phyloP scores from a whole-genome alignment of 1,140 invertebrate species.

The Drosophila virilis region DNA sequence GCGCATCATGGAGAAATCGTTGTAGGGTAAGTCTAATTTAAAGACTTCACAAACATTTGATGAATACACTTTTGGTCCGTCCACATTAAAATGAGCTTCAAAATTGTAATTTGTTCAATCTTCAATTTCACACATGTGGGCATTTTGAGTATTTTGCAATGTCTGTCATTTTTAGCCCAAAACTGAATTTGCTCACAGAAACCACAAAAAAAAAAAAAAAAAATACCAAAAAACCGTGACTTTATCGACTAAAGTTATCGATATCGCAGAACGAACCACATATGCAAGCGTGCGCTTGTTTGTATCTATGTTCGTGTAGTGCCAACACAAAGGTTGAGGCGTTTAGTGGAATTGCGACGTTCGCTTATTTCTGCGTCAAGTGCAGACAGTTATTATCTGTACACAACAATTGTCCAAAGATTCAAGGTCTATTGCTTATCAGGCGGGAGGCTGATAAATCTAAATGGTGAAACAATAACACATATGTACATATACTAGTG shows the following conservation, averaged over 20 bases:
- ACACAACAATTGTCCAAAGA: constrained; percentile 25
- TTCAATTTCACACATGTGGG: background rate
- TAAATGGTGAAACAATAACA: constrained; percentile 4
- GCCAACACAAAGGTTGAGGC: constrained; percentile 39
- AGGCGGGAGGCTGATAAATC: constrained; percentile 16
- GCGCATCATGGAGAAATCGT: constrained; percentile 85
- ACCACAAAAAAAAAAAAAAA: constrained; percentile 1
- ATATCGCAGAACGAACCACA: constrained; percentile 3
- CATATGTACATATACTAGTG: background rate
- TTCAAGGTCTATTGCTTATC: constrained; percentile 40
- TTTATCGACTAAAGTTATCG: constrained; percentile 28
- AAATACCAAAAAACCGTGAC: constrained; percentile 1
- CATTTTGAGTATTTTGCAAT: background rate
- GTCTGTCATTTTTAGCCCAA: background rate
- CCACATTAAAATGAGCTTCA: too few relatives aligned
- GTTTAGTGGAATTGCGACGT: constrained; percentile 34
- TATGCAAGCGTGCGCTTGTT: constrained; percentile 5
- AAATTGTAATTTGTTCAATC: too few relatives aligned
- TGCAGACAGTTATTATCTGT: constrained; percentile 15
- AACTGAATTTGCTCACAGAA: background rate
- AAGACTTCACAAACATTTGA: too few relatives aligned
- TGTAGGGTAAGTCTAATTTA: constrained; percentile 59
- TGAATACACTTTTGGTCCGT: too few relatives aligned
- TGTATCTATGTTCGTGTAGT: constrained; percentile 36
- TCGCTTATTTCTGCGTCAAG: constrained; percentile 2